Base-by-base conservation (phyloP, 2,888 invertebrate species). In the Arge pagana region DNA sequence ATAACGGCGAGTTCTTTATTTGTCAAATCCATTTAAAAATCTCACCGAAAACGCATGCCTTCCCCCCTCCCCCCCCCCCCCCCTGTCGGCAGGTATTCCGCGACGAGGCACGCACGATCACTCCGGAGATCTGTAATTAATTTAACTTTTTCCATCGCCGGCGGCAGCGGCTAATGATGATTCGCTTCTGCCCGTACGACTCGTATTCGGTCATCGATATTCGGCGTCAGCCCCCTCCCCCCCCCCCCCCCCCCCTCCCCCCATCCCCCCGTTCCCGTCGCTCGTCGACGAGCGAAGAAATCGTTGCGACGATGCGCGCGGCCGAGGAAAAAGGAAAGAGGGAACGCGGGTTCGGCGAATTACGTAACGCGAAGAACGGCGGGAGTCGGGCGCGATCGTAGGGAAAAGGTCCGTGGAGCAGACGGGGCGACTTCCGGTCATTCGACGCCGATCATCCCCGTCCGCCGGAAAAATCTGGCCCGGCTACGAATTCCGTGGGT, bases 141-240 rank as follows among this genome's bases (percentile, higher is more conserved):
- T 75, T 75, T 74, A 73, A 74, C 70, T 74, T 75, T 68, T 74
- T 75, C 70, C 68, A 66, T 57, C 60, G 57, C 55, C 62, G 63
- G 67, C 65, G 66, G 68, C 67, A 65, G 67, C 68, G 66, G 66
- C 70, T 68, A 70, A 70, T 70, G 68, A 68, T 68, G 67, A n/a
- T 70, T 70, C 67, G n/a, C n/a, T n/a, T n/a, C n/a, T n/a, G n/a
- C n/a, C n/a, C n/a, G n/a, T n/a, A n/a, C n/a, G n/a, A n/a, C n/a
- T n/a, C n/a, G n/a, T n/a, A n/a, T 68, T 70, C 64, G 67, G 65
- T 57, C 64, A 61, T 62, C 50, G 52, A 57, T 57, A 57, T 57
- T 57, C 23, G 15, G 19, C 42, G 52, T 43, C 50, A 33, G 50
- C 48, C 43, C 43, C n/a, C n/a, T n/a, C n/a, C 35, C 31, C 41